Conservation (phyloP, 53 echinoderm and acorn worm genomes). For the Zoroaster sp. region DNA sequence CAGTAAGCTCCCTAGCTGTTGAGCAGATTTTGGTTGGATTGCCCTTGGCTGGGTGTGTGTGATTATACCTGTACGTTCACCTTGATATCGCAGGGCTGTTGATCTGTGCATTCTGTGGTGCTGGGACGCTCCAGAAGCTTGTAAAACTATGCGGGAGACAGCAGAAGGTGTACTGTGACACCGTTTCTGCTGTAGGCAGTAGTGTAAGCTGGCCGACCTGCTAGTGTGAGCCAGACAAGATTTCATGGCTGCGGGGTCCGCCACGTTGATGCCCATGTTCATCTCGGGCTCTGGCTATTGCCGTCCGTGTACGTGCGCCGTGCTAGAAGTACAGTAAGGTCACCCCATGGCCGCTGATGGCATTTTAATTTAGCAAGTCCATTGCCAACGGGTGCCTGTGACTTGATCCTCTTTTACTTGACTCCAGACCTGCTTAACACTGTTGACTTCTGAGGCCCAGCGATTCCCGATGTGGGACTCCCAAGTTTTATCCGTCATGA, state of each 20-base stretch:
- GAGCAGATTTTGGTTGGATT: neutral
- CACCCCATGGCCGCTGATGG: conserved; percentile 29
- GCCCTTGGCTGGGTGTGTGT: conserved; percentile 41
- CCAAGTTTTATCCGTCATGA: neutral
- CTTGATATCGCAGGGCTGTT: neutral
- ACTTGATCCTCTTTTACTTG: neutral
- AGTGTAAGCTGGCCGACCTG: conserved; percentile 55
- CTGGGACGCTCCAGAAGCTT: conserved; percentile 14
- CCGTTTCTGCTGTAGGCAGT: conserved; percentile 43
- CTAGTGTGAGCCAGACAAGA: conserved; percentile 50
- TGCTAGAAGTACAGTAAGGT: neutral
- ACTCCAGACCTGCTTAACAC: neutral
- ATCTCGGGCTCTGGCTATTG: neutral
- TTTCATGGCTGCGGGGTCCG: conserved; percentile 45
- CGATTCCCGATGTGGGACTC: neutral
- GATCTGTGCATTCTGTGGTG: neutral
- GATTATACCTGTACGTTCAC: conserved; percentile 29
- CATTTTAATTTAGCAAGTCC: conserved; percentile 26
- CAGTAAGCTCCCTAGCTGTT: neutral
- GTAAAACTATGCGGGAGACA: conserved; percentile 55
- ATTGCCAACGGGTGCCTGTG: neutral
- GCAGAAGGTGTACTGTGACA: conserved; percentile 34
- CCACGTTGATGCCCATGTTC: conserved; percentile 24
- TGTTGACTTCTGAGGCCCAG: conserved; percentile 15
- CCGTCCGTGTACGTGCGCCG: neutral